Percentiles rank a stretch among this genome's conserved stretches.
Evolutionary conservation across 2,888 invertebrate genomes (phyloP).

Genomic region (Ceramica pisi): DNA sequence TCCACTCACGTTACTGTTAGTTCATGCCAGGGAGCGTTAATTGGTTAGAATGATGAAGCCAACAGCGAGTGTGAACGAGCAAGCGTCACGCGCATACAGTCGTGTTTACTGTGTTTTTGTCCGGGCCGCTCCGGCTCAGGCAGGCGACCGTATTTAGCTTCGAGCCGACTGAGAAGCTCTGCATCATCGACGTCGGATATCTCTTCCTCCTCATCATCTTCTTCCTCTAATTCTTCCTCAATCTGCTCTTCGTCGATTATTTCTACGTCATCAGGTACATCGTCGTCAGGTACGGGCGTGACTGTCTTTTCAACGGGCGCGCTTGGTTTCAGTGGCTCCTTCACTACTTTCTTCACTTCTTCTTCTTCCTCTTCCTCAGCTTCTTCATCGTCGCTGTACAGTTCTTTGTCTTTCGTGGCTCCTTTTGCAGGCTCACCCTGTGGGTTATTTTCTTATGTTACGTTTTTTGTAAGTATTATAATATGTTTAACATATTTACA

Average conservation of each 20-base stretch:
- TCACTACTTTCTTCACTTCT: constrained; percentile 71
- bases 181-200: constrained; percentile 93
- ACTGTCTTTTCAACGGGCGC: constrained; percentile 53
- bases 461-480: constrained; percentile 23
- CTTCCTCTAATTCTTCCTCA: constrained; percentile 87
- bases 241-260: constrained; percentile 88
- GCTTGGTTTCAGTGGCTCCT: constrained; percentile 75
- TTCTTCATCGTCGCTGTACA: constrained; percentile 84
- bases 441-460: constrained; percentile 52
- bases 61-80: constrained; percentile 67
- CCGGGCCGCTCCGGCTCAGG: constrained; percentile 89
- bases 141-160: constrained; percentile 94
- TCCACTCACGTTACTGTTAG: constrained; percentile 85
- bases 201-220: constrained; percentile 88
- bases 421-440: constrained; percentile 66
- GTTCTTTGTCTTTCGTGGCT: constrained; percentile 75
- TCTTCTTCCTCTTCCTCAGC: constrained; percentile 78
- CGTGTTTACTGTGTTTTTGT: constrained; percentile 87
- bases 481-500: constrained; percentile 9
- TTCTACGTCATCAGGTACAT: constrained; percentile 85
- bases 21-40: constrained; percentile 81
- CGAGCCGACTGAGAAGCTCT: constrained; percentile 93
- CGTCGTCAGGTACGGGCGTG: constrained; percentile 76
- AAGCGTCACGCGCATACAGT: constrained; percentile 68
- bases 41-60: constrained; percentile 77